A percentile compares a stretch with the other conserved stretches of the same genome.
phyloP scores from a whole-genome alignment of 1,140 invertebrate genomes.

The Drosophila obscura region DNA sequence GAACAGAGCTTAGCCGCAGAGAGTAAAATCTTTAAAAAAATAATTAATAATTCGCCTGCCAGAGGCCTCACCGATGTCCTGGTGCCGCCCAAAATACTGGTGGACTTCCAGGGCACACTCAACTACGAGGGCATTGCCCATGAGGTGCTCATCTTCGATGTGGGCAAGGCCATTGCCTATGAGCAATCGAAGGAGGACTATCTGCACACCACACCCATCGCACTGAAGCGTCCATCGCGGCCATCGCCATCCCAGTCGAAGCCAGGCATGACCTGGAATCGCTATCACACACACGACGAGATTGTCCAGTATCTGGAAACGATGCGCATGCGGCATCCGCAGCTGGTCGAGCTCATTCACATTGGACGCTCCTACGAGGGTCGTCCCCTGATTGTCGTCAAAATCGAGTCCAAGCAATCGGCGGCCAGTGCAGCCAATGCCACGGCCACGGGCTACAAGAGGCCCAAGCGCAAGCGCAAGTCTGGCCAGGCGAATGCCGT shows the following conservation, averaged over 20 bases:
- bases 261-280: constrained; percentile 85
- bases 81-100: constrained; percentile 87
- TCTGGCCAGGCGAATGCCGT: constrained; percentile 85
- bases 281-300: constrained; percentile 88
- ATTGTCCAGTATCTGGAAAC: constrained; percentile 89
- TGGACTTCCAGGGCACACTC: constrained; percentile 87
- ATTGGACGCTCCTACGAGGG: constrained; percentile 90
- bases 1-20: neutral
- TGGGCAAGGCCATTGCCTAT: constrained; percentile 88
- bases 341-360: constrained; percentile 87
- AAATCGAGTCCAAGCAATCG: constrained; percentile 71
- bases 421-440: constrained; percentile 36
- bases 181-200: constrained; percentile 84
- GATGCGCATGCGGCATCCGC: constrained; percentile 87
- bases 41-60: neutral
- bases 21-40: neutral
- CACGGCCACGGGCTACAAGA: constrained; percentile 26
- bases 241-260: constrained; percentile 14
- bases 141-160: constrained; percentile 89
- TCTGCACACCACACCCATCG: constrained; percentile 46
- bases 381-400: constrained; percentile 86
- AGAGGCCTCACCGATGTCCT: constrained; percentile 89
- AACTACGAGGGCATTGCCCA: constrained; percentile 87
- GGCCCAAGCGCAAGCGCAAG: constrained; percentile 75
- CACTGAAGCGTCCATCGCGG: constrained; percentile 35